Base-by-base conservation (phyloP, 1,140 invertebrate genomes). In the Gryon sp. region DNA sequence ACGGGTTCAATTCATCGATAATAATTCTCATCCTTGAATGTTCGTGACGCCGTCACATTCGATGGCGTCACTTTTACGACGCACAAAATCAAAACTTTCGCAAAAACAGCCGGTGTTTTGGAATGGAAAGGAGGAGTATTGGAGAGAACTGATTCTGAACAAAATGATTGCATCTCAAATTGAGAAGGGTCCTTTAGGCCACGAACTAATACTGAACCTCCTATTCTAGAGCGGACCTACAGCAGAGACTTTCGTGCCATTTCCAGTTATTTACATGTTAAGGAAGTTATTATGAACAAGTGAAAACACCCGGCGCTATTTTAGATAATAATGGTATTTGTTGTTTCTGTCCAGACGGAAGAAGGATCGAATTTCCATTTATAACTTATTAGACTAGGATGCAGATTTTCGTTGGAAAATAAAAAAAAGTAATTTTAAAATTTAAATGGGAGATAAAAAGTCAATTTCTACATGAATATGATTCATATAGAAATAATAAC, bases 231-330 rank as follows among this genome's bases (percentile, higher is more conserved):
- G 43, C 63, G 60, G 84, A 86, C 85, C 84, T 86, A 85, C 84
- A 85, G 82, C 84, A 57, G 41, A 76, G 83, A 50, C 52, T 41
- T 68, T 80, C 75, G 40, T 70, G 68, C 76, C 69, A 79, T 78
- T 85, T 81, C 68, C 81, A 80, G 80, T 72, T 85, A 86, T 85
- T 86, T 86, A 86, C 82, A 81, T 85, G 80, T 83, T 83, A 75
- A 75, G 78, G 80, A 84, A 84, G 84, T 86, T 86, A 82, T 86
- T 86, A 84, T 80, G 32, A 32, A 53, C 52, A 83, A 84, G 82
- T 84, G 82, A 80, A 83, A 83, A 85, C 80, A 83, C 69, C 79
- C 69, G 74, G 70, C 62, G 34, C 48, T 18, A 24, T 60, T 76
- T 53, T 66, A 70, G 60, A 72, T 60, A 72, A 77, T 77, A 53